Percentiles rank a stretch among this genome's conserved stretches.
These are phyloP conservation scores for Pelobates cultripes DNA, from an alignment of 2,797 vertebrate genomes.

Conservation along the genomic window DNA sequence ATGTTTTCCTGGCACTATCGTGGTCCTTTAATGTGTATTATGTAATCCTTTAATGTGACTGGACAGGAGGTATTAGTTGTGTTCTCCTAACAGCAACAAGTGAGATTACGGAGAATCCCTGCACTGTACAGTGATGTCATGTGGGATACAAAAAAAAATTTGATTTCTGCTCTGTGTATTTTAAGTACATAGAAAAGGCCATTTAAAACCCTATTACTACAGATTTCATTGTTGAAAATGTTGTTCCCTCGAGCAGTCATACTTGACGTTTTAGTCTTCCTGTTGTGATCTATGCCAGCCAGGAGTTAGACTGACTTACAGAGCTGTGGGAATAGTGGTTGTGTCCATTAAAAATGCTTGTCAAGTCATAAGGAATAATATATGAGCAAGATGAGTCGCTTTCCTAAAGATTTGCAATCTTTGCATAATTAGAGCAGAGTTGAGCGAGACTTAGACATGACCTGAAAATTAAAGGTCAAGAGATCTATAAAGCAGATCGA, in stretches of 20 bases:
- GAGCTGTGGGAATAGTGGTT: constrained; percentile 5
- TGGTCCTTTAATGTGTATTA: too few relatives aligned
- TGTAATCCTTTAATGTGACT: too few relatives aligned
- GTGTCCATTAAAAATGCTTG: constrained; percentile 13
- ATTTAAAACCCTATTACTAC: not conserved
- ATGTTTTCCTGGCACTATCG: too few relatives aligned
- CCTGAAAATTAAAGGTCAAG: constrained; percentile 1
- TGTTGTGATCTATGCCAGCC: not conserved
- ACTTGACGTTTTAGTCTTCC: not conserved
- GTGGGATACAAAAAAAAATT: too few relatives aligned
- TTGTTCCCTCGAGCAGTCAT: not conserved
- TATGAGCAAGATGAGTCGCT: too few relatives aligned
- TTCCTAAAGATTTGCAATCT: too few relatives aligned
- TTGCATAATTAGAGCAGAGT: not conserved
- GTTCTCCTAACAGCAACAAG: too few relatives aligned
- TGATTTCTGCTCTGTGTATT: too few relatives aligned
- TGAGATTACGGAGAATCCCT: too few relatives aligned
- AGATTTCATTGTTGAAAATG: not conserved
- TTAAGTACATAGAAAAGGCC: too few relatives aligned
- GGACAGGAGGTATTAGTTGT: too few relatives aligned
- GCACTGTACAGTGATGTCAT: too few relatives aligned
- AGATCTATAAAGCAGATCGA: not conserved
- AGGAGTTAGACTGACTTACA: not conserved
- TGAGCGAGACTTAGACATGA: not conserved
- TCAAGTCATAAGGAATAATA: constrained; percentile 34